These are phyloP conservation scores for Akabosia matsudoensis DNA, from an alignment of 1,140 invertebrate species.

Conservation along the genomic window DNA sequence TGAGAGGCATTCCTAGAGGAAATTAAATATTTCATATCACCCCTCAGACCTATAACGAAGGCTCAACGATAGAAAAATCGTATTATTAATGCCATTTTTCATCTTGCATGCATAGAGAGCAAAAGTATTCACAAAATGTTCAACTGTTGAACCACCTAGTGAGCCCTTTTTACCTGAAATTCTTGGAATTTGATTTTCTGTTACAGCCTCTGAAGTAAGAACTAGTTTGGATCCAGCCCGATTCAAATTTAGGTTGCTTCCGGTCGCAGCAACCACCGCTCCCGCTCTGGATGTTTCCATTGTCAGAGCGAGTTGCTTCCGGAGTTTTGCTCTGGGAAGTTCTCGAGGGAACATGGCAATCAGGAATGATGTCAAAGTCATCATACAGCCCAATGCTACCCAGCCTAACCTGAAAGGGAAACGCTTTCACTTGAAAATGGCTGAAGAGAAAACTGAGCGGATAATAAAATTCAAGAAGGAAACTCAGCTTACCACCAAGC, in stretches of 20 bases:
- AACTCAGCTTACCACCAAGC: constrained; percentile 69
- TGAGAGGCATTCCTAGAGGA: no score
- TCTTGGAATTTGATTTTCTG: constrained; percentile 29
- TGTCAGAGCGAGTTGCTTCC: constrained; percentile 44
- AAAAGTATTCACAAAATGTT: no score
- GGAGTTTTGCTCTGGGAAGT: constrained; percentile 60
- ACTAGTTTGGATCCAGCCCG: constrained; percentile 25
- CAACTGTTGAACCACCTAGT: no score
- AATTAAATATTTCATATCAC: no score
- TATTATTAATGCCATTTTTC: no score
- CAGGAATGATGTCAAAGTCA: constrained; percentile 62
- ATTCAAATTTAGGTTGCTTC: constrained; percentile 18
- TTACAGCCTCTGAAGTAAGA: constrained; percentile 32
- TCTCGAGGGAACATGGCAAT: constrained; percentile 65
- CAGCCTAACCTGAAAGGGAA: constrained; percentile 58
- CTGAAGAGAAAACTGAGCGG: no score
- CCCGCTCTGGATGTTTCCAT: neutral
- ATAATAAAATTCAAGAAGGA: no score
- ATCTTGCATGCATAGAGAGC: no score
- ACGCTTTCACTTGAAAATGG: no score
- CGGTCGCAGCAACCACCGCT: constrained; percentile 17
- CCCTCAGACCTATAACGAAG: no score
- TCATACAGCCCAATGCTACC: constrained; percentile 64
- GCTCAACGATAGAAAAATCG: no score
- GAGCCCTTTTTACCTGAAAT: constrained; percentile 39